phyloP scores from a whole-genome alignment of 2,113 vertebrate genomes.

The Peucedramus taeniatus region DNA sequence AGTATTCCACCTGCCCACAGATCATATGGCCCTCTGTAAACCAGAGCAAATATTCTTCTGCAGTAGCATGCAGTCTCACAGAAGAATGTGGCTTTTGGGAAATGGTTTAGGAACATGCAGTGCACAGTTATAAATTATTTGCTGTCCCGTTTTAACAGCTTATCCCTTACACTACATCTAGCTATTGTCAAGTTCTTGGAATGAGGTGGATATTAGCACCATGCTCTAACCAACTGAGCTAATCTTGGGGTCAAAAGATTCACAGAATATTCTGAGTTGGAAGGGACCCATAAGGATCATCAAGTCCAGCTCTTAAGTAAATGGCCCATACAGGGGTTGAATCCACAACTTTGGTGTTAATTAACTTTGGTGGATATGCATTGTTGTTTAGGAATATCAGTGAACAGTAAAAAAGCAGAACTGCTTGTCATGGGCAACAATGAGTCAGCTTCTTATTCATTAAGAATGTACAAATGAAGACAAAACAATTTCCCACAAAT shows the following conservation, averaged over 20 bases:
- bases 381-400: background rate
- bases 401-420: background rate
- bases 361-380: background rate
- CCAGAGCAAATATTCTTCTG: background rate
- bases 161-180: background rate
- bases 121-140: background rate
- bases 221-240: background rate
- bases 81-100: background rate
- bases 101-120: background rate
- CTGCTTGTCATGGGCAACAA: background rate
- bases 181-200: background rate
- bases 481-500: background rate
- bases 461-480: background rate
- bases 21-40: background rate
- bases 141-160: background rate
- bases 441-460: background rate
- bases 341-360: background rate
- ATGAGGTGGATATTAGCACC: background rate
- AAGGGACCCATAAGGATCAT: background rate
- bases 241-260: background rate
- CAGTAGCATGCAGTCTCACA: background rate
- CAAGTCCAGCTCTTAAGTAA: background rate
- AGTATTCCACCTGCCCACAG: background rate
- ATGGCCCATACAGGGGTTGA: background rate
- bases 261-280: background rate